phyloP scores from a whole-genome alignment of 1,140 invertebrate genomes.

The Bombus turneri region DNA sequence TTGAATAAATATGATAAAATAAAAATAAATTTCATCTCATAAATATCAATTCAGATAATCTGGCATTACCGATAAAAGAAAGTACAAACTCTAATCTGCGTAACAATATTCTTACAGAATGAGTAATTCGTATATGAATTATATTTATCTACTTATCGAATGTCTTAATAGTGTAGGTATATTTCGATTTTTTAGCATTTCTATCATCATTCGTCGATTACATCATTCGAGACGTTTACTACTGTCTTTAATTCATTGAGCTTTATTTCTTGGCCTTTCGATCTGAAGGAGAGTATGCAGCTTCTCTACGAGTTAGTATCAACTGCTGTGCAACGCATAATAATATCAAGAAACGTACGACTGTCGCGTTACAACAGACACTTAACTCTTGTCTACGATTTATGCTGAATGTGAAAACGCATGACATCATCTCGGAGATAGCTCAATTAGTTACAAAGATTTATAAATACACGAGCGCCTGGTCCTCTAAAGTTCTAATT shows the following conservation, averaged over 20 bases:
- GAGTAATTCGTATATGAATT: no score
- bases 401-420: conserved; percentile 42
- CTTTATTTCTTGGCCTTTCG: conserved; percentile 20
- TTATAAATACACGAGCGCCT: conserved; percentile 30
- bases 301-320: conserved; percentile 21
- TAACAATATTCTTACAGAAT: no score
- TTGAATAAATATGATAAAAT: no score
- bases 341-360: conserved; percentile 33
- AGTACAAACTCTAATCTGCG: no score
- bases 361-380: conserved; percentile 28
- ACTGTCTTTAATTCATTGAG: not conserved
- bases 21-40: no score
- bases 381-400: conserved; percentile 44
- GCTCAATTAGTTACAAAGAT: conserved; percentile 41
- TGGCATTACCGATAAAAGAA: no score
- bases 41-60: no score
- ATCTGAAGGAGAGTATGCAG: conserved; percentile 21
- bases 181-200: no score
- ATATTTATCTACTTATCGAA: no score
- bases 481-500: not conserved
- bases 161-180: no score
- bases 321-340: conserved; percentile 31
- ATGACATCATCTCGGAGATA: conserved; percentile 44
- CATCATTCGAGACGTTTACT: not conserved
- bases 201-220: not conserved